Evolutionary conservation across 92 coral and sea anemone genomes (phyloP).

Genomic region (Nematostella vectensis): DNA sequence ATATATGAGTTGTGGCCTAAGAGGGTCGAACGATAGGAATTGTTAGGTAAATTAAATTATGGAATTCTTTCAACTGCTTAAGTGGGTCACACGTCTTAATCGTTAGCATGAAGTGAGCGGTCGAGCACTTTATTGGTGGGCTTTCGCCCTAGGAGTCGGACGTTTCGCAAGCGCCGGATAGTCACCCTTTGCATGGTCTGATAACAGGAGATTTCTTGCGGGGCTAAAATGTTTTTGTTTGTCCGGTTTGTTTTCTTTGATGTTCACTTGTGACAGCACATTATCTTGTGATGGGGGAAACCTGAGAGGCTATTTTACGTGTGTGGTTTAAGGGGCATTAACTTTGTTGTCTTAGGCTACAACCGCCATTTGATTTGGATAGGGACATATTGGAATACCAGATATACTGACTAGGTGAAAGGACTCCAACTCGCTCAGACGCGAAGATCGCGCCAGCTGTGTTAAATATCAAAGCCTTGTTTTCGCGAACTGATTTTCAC

Average conservation of each 20-base stretch:
- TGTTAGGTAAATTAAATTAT: slow-evolving; percentile 70
- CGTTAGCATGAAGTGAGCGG: slow-evolving; percentile 65
- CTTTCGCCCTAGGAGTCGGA: background rate
- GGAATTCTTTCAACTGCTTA: slow-evolving; percentile 89
- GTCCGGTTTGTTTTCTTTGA: slow-evolving; percentile 90
- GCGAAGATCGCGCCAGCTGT: too few relatives aligned
- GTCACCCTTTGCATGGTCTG: slow-evolving; percentile 22
- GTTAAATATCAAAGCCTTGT: slow-evolving; percentile 3
- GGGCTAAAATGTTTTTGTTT: slow-evolving; percentile 96
- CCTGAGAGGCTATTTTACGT: slow-evolving; percentile 86
- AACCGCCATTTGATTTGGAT: slow-evolving; percentile 35
- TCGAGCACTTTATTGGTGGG: slow-evolving; percentile 40
- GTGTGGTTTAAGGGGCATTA: slow-evolving; percentile 80
- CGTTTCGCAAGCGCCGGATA: slow-evolving; percentile 4
- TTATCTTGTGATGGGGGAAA: slow-evolving; percentile 84
- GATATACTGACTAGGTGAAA: background rate
- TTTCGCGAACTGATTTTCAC: slow-evolving; percentile 62
- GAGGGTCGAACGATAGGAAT: slow-evolving; percentile 39
- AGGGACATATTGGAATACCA: slow-evolving; percentile 20
- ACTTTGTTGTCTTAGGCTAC: slow-evolving; percentile 71
- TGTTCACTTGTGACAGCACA: slow-evolving; percentile 83
- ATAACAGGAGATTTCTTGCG: slow-evolving; percentile 70
- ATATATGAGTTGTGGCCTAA: slow-evolving; percentile 2
- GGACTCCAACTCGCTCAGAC: background rate
- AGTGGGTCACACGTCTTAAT: slow-evolving; percentile 84